Evolutionary conservation across 2,113 vertebrate species (phyloP), one percentile per base, ranked within the genome.

Genomic region (Pampusana beccarii): DNA sequence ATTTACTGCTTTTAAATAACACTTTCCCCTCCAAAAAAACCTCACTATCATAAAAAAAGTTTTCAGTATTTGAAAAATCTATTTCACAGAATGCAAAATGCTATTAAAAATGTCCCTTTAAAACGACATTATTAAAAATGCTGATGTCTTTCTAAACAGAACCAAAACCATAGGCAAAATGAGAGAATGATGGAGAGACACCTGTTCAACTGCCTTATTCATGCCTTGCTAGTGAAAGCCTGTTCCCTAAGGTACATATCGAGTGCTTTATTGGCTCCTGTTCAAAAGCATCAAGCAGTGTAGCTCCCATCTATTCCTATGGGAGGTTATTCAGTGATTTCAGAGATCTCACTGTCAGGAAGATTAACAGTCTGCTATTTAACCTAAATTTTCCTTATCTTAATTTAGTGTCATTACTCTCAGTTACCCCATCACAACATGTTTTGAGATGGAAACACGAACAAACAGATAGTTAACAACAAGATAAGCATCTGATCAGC

Each of bases 371-470:
- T 56, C 44, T 53, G 31, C 57, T 90, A 72, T 90, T 90, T 90
- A 93, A 69, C 31, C n/a, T 90, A 71, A 79, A 66, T 94, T 82
- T 88, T 95, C 33, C 36, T 50, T 48, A 67, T 67, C 15, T 34
- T 83, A 86, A 77, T 88, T 88, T 86, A 57, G 23, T 82, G 54
- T 66, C 38, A 82, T 91, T 90, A 82, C 18, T 82, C 67, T 90
- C 74, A 82, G 79, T 88, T 86, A 90, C 46, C 21, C 40, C 54
- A 86, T 88, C 71, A 77, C 70, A 93, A 92, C 58, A 88, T 70
- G 33, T 94, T 95, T 82, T 90, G 88, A 94, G 75, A 80, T 86
- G 50, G 46, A 46, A 93, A 83, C 54, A 73, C 46, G 82, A 92
- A 79, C 62, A 88, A 81, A 90, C 61, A 84, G 38, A n/a, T 91